These are phyloP conservation scores for Scrobipalpa costella DNA, from an alignment of 2,888 invertebrate genomes.

Conservation along the genomic window DNA sequence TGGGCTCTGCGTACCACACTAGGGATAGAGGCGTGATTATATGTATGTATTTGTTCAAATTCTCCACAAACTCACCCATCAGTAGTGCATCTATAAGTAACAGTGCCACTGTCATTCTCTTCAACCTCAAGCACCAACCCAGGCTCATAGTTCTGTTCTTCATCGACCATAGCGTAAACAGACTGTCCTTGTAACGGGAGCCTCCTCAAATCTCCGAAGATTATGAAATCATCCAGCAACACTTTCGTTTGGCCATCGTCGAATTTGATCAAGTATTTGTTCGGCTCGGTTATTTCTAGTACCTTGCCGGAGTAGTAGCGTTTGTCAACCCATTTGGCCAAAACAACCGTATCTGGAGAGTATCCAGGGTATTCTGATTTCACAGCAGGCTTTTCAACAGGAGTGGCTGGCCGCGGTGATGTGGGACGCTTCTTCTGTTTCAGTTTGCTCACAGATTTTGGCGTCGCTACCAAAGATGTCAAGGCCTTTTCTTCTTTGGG, in stretches of 20 bases:
- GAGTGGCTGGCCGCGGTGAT: constrained; percentile 70
- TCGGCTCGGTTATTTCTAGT: constrained; percentile 76
- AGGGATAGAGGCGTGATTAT: no score
- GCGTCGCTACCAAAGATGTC: constrained; percentile 61
- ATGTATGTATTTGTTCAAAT: no score
- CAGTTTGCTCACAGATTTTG: constrained; percentile 69
- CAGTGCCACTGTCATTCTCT: constrained; percentile 68
- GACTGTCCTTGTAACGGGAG: constrained; percentile 78
- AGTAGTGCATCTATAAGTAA: constrained; percentile 73
- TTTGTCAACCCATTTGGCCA: constrained; percentile 86
- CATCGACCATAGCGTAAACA: constrained; percentile 78
- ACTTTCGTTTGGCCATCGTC: constrained; percentile 83
- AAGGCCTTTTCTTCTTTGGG: constrained; percentile 68
- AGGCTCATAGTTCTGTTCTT: constrained; percentile 78
- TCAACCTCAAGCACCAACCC: constrained; percentile 74
- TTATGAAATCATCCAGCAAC: constrained; percentile 82
- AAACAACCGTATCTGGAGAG: constrained; percentile 74
- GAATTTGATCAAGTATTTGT: constrained; percentile 83
- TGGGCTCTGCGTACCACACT: no score
- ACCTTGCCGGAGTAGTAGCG: constrained; percentile 85
- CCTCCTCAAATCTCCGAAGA: constrained; percentile 77
- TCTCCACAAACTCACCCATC: constrained; percentile 62
- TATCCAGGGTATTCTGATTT: constrained; percentile 67
- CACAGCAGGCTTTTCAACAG: constrained; percentile 60
- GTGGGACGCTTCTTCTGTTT: constrained; percentile 69